A percentile compares a stretch with the other conserved stretches of the same genome.
These are phyloP conservation scores for Phalera bucephala DNA, from an alignment of 2,888 invertebrate species.

Conservation along the genomic window DNA sequence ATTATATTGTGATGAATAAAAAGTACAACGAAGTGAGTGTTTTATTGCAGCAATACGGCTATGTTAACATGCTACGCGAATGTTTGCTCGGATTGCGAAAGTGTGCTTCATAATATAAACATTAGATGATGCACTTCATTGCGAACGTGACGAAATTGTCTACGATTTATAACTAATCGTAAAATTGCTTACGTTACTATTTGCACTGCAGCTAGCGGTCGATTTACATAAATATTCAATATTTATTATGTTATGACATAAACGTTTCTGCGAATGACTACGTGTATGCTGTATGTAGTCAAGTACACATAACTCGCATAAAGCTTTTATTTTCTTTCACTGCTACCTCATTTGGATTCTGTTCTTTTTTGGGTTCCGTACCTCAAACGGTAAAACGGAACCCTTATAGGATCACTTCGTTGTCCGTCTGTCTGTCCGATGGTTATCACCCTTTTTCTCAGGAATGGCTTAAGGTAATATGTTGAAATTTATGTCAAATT, in stretches of 20 bases:
- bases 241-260: slow-evolving; percentile 7
- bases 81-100: slow-evolving; percentile 11
- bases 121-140: slow-evolving; percentile 24
- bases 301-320: too few relatives aligned
- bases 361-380: too few relatives aligned
- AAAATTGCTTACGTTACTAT: slow-evolving; percentile 19
- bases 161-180: slow-evolving; percentile 12
- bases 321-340: too few relatives aligned
- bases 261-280: slow-evolving; percentile 6
- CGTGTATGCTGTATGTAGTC: too few relatives aligned
- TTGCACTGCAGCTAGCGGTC: slow-evolving; percentile 15
- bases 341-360: too few relatives aligned
- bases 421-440: too few relatives aligned
- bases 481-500: too few relatives aligned
- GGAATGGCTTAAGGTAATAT: too few relatives aligned
- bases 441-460: too few relatives aligned
- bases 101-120: slow-evolving; percentile 3
- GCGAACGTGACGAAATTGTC: slow-evolving; percentile 31
- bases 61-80: slow-evolving; percentile 10
- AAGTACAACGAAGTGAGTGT: slow-evolving; percentile 24
- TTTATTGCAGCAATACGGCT: slow-evolving; percentile 19
- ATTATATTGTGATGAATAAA: slow-evolving; percentile 40
- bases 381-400: too few relatives aligned
- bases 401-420: too few relatives aligned
- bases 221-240: slow-evolving; percentile 13